phyloP scores from a whole-genome alignment of 2,888 invertebrate species.

The Ophonus ardosiacus region DNA sequence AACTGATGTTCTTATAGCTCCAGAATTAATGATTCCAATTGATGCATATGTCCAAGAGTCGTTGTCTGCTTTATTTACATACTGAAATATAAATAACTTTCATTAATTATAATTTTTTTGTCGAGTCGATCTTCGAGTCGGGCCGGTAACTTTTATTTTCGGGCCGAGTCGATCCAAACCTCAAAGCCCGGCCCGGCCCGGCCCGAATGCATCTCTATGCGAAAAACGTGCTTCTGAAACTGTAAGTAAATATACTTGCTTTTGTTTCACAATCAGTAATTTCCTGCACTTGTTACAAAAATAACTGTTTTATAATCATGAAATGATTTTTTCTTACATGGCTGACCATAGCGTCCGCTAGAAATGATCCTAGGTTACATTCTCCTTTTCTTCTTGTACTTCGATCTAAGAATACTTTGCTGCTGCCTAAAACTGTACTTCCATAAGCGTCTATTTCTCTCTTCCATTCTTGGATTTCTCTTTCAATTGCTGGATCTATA shows the following conservation, averaged over 20 bases:
- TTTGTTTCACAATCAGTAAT: too few species aligned
- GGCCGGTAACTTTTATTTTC: too few species aligned
- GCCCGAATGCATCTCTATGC: too few species aligned
- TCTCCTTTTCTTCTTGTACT: constrained; percentile 79
- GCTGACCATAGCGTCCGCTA: constrained; percentile 85
- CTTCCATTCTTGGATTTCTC: constrained; percentile 80
- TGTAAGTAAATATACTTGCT: too few species aligned
- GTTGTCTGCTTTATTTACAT: constrained; percentile 75
- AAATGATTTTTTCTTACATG: constrained; percentile 75
- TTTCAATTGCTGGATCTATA: constrained; percentile 80
- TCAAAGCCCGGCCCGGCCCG: too few species aligned
- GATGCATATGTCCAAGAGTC: constrained; percentile 83
- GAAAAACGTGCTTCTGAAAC: too few species aligned
- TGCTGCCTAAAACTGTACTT: constrained; percentile 78
- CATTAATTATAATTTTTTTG: too few species aligned
- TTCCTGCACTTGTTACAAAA: too few species aligned
- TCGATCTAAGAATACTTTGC: constrained; percentile 79
- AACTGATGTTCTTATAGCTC: constrained; percentile 84
- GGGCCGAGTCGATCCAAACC: too few species aligned
- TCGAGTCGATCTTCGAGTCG: too few species aligned
- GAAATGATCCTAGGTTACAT: constrained; percentile 86
- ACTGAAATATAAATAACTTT: constrained; percentile 72
- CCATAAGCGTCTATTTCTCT: constrained; percentile 79
- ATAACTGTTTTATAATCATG: too few species aligned
- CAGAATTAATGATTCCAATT: constrained; percentile 83